Conservation (phyloP, 2,113 vertebrate species). For the Dasyprocta punctata region DNA sequence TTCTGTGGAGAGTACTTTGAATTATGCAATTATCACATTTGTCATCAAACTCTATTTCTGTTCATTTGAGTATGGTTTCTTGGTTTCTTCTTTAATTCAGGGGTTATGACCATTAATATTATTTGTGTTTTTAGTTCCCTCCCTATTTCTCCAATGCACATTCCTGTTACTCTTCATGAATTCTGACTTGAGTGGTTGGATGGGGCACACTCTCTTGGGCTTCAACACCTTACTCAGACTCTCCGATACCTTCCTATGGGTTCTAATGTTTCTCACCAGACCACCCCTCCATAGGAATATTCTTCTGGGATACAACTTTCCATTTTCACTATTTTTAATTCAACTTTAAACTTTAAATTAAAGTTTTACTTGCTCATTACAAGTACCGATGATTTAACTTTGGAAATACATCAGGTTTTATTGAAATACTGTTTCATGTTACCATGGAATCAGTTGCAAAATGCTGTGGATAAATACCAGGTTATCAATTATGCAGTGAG, state of each 20-base stretch:
- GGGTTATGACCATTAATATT: background rate
- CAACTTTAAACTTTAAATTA: background rate
- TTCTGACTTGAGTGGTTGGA: background rate
- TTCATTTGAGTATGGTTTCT: background rate
- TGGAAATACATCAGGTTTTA: slow-evolving; percentile 76
- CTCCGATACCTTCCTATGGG: rapidly evolving
- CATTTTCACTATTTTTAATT: background rate
- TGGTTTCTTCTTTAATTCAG: background rate
- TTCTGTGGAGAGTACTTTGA: background rate
- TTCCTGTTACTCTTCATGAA: background rate
- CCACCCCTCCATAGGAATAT: background rate
- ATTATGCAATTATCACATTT: background rate
- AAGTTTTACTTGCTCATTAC: background rate
- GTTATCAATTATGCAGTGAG: background rate
- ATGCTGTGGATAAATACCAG: background rate
- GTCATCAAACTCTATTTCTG: background rate
- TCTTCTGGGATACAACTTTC: background rate
- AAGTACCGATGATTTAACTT: background rate
- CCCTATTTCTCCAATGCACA: background rate
- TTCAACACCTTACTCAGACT: background rate
- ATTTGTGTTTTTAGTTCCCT: background rate
- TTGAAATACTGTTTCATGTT: slow-evolving; percentile 16
- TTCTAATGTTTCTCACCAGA: background rate
- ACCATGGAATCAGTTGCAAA: background rate
- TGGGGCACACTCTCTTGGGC: background rate